Percentiles rank a stretch among this genome's conserved stretches.
Evolutionary conservation across 2,113 vertebrate species (phyloP).

Genomic region (Rhegmatorhina hoffmannsi): DNA sequence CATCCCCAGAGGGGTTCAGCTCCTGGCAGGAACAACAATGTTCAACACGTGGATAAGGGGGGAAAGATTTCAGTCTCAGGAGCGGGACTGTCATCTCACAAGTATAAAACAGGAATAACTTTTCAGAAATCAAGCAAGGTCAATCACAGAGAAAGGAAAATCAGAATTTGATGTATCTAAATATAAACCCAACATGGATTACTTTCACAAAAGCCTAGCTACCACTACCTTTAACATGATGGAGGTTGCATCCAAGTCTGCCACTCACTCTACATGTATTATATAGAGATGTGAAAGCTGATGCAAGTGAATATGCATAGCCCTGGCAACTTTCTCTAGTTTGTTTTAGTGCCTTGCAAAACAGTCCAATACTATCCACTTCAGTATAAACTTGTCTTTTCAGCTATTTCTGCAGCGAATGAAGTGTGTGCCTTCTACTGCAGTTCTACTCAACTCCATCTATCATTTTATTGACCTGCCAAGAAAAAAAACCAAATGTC

Average conservation of each 20-base stretch:
- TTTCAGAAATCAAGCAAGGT: background rate
- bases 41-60: background rate
- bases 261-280: background rate
- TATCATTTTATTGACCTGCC: constrained; percentile 68
- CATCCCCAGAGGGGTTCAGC: background rate
- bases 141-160: background rate
- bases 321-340: constrained; percentile 58
- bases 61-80: background rate
- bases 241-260: background rate
- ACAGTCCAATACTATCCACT: constrained; percentile 52
- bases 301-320: background rate
- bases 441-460: constrained; percentile 59
- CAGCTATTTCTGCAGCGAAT: constrained; percentile 59
- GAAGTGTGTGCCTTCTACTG: constrained; percentile 40
- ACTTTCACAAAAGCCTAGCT: background rate
- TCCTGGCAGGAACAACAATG: background rate
- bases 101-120: background rate
- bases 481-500: constrained; percentile 68
- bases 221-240: background rate
- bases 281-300: background rate
- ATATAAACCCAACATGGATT: background rate
- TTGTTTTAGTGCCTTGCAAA: constrained; percentile 59
- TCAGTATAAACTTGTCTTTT: constrained; percentile 67
- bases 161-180: background rate
- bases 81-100: background rate